Conservation (phyloP, 2,113 vertebrate genomes). For the Serilophus lunatus region DNA sequence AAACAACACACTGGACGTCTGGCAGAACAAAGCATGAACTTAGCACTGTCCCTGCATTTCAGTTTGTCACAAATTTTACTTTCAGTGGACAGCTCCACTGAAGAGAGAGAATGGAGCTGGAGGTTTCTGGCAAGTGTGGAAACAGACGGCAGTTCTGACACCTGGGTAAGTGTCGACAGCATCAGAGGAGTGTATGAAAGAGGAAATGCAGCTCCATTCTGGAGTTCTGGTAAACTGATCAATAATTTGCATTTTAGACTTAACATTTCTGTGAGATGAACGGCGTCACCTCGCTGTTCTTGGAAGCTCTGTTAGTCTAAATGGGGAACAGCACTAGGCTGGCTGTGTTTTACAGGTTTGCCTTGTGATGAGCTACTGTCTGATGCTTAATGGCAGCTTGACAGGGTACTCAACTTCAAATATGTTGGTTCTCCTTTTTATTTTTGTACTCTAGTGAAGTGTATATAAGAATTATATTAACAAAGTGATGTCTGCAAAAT, state of each 20-base stretch:
- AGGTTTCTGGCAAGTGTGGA: neutral
- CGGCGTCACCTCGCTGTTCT: neutral
- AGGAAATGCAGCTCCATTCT: conserved; percentile 36
- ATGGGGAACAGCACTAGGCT: neutral
- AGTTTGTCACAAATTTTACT: neutral
- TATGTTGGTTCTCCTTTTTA: neutral
- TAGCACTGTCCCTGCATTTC: neutral
- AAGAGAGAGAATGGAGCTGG: neutral
- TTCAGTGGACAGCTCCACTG: neutral
- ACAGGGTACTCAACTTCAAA: neutral
- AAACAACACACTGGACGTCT: neutral
- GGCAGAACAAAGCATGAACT: neutral
- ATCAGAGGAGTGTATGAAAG: neutral
- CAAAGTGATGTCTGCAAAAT: neutral
- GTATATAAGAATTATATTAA: neutral
- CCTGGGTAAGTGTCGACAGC: conserved; percentile 41
- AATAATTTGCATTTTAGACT: conserved; percentile 49
- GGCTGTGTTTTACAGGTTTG: neutral
- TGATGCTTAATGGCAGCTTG: neutral
- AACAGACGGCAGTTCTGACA: conserved; percentile 45
- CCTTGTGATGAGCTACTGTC: neutral
- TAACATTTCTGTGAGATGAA: conserved; percentile 2
- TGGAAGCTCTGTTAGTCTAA: conserved; percentile 6
- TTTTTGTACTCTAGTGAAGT: neutral
- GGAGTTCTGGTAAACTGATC: conserved; percentile 52